A percentile compares a stretch with the other conserved stretches of the same genome.
These are phyloP conservation scores for Cyphomyrus plagiostoma DNA, from an alignment of 2,113 vertebrate species.

Conservation along the genomic window DNA sequence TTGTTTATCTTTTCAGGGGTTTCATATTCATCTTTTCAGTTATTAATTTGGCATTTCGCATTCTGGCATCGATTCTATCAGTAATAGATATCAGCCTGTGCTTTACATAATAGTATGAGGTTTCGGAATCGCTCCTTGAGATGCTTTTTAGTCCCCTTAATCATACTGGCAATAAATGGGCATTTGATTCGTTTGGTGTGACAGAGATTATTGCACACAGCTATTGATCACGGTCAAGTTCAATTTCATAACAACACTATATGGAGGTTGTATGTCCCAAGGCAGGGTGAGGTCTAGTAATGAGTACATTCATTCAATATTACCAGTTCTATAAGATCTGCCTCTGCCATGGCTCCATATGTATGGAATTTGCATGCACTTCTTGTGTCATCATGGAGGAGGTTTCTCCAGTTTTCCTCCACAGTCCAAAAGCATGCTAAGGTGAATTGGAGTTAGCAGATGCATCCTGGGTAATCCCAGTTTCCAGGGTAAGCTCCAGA, in stretches of 20 bases:
- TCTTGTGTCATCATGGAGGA: not conserved
- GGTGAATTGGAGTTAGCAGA: not conserved
- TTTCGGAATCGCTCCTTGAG: not conserved
- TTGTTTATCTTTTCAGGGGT: not conserved
- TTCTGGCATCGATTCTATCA: not conserved
- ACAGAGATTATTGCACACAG: not conserved
- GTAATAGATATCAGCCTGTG: not conserved
- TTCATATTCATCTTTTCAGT: not conserved
- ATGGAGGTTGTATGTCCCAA: not conserved
- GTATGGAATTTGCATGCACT: not conserved
- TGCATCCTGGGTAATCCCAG: not conserved
- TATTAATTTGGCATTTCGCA: not conserved
- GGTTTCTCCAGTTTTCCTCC: not conserved
- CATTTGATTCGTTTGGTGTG: not conserved
- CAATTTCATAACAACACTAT: not conserved
- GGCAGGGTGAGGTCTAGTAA: not conserved
- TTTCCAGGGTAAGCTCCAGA: not conserved
- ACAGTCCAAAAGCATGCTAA: not conserved
- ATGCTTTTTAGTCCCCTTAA: not conserved
- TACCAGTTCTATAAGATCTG: not conserved
- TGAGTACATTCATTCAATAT: not conserved
- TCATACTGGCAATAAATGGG: not conserved
- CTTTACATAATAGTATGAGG: not conserved
- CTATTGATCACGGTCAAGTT: not conserved
- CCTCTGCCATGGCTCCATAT: not conserved